Evolutionary conservation across 2,797 vertebrate genomes (phyloP), one percentile per base, ranked within the genome.

Genomic region (Petrocephalus sullivani): DNA sequence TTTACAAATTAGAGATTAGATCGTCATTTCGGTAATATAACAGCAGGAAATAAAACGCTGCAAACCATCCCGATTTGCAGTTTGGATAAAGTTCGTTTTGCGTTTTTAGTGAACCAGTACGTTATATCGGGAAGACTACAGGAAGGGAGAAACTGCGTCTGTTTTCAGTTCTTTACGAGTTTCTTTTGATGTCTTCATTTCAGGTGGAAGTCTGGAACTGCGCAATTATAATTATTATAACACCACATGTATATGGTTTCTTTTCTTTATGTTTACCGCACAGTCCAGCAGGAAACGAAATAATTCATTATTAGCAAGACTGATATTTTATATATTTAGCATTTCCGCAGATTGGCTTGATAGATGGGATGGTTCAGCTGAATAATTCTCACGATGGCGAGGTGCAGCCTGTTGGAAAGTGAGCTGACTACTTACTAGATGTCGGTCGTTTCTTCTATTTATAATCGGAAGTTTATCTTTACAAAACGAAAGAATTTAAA

Each of bases 1-100:
- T 89, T 85, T 83, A 87, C 57, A 85, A 85, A 81, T 71, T 23
- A 67, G 37, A 83, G 37, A 85, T 37, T 37, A 61, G 7, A 21
- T 54, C 2, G 71, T 37, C 61, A 82, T 46, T 37, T 23, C 6
- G 3, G 75, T 56, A 60, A 64, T 85, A 88, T 21, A 8, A 21
- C 28, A 81, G 85, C 46, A 60, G 28, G 5, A 85, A 19, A 53
- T 16, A 49, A 28, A 56, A 33, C 0, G 49, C 16, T 10, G 21
- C 51, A 41, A 21, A 10, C 10, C 61, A 67, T 67, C 3, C 61
- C 23, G 64, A 67, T 67, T 67, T 67, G 64, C 28, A 5, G 33
- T 67, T 67, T 33, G 23, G 64, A 67, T 67, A 4, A 67, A 67
- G 64, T 33, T 33, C 10, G 3, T 60, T 61, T 37, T 5, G 41